Base-by-base conservation (phyloP, 2,113 vertebrate species). In the Calypte anna region DNA sequence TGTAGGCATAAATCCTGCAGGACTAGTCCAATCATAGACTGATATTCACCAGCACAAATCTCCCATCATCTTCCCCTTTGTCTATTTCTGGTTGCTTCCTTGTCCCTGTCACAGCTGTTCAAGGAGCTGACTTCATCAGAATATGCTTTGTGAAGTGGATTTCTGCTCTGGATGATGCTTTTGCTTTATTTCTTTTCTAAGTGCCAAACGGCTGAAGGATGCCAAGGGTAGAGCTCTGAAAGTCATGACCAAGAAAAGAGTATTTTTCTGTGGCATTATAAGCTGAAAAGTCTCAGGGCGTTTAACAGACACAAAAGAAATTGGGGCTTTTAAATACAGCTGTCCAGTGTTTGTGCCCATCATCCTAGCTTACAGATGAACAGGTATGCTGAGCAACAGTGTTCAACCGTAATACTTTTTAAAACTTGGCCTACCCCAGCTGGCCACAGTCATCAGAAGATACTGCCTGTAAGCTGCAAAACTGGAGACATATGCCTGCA, bases 81-180 rank as follows among this genome's bases (percentile, higher is more conserved):
- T 86, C 31, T 68, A 86, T 79, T 92, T 90, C 80, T 94, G 80
- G 57, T 40, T 91, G 61, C 40, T 83, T 90, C 73, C 14, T 61
- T 85, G 70, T 75, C 86, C 43, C 70, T 78, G 53, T 83, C 14
- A 2, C 85, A 94, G 93, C 73, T 96, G 91, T 79, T 93, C 68
- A 78, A 93, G 80, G 46, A 95, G 79, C 80, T 96, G 93, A 94
- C 62, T 88, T 94, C 91, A 94, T 90, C 94, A 94, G 85, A 96
- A 93, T 81, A 75, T 30, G 66, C 82, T 78, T 86, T 90, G 44
- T 81, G 50, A 96, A 94, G 82, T 75, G 76, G 63, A 89, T 82
- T 93, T 95, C 89, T 94, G 33, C 86, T 93, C 76, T 89, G 50
- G 54, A 78, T 4, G 15, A 85, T 62, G 81, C 48, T 96, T 88